Conservation (phyloP, 2,113 vertebrate genomes). For the Euleptes europaea region DNA sequence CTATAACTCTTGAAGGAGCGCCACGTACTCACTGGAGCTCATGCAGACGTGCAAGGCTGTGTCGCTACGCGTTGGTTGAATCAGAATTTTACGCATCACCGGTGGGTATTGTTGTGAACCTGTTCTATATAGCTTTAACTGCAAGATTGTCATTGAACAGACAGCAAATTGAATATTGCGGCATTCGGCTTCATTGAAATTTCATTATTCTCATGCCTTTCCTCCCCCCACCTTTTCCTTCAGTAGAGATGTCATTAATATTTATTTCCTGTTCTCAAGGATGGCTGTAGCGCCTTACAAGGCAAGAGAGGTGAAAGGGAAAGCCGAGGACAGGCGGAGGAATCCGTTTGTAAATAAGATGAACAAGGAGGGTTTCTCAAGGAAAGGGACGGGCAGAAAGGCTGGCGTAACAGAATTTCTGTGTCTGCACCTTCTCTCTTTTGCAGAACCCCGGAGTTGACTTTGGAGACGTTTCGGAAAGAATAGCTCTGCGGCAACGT, state of each 20-base stretch:
- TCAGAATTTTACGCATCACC: too few relatives aligned
- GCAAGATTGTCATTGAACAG: not conserved
- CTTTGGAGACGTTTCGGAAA: conserved; percentile 94
- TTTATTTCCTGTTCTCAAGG: conserved; percentile 47
- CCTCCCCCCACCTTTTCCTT: conserved; percentile 21
- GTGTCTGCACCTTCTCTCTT: not conserved
- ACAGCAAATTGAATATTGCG: not conserved
- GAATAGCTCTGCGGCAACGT: conserved; percentile 87
- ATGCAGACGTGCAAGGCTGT: not conserved
- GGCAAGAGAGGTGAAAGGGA: not conserved
- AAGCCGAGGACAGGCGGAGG: not conserved
- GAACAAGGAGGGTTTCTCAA: conserved; percentile 19
- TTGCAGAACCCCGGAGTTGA: conserved; percentile 93
- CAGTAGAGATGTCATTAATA: conserved; percentile 43
- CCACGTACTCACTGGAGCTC: not conserved
- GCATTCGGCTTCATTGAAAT: conserved; percentile 25
- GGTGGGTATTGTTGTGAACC: not conserved
- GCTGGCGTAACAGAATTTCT: conserved; percentile 29
- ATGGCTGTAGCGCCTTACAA: conserved; percentile 34
- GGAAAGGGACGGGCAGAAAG: conserved; percentile 1
- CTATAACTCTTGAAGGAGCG: not conserved
- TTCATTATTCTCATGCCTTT: conserved; percentile 20
- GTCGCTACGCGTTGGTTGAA: not conserved
- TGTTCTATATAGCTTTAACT: conserved; percentile 22
- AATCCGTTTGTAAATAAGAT: conserved; percentile 29